Evolutionary conservation across 2,888 invertebrate genomes (phyloP).

Genomic region (Drosophila anomelani): DNA sequence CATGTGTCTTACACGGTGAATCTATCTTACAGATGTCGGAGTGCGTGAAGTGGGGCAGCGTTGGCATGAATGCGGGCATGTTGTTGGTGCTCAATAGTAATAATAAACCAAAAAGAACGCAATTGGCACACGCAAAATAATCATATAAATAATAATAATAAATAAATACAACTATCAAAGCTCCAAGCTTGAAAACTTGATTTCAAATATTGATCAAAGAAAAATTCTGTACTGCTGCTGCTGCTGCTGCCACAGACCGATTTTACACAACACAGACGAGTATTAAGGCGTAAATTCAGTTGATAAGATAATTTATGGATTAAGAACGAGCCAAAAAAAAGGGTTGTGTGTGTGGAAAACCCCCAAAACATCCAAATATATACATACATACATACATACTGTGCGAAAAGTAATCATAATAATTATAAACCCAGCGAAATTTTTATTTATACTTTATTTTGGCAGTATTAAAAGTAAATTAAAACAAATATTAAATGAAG

Average conservation of each 20-base stretch:
- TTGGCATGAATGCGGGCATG: constrained; percentile 89
- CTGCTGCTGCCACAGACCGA: constrained; percentile 8
- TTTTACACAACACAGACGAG: constrained; percentile 19
- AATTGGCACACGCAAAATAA: constrained; percentile 56
- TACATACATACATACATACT: constrained; percentile 16
- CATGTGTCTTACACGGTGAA: constrained; percentile 67
- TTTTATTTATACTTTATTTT: background rate
- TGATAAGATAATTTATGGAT: constrained; percentile 29
- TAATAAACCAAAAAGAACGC: constrained; percentile 66
- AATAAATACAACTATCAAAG: constrained; percentile 42
- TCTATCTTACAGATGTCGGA: constrained; percentile 88
- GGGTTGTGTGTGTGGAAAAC: constrained; percentile 21
- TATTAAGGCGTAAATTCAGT: constrained; percentile 34
- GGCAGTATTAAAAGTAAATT: constrained; percentile 31
- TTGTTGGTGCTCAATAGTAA: constrained; percentile 87
- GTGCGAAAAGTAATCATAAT: background rate
- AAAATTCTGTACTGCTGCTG: background rate
- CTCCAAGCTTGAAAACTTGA: background rate
- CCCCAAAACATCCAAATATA: constrained; percentile 14
- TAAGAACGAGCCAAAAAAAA: constrained; percentile 17
- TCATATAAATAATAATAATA: constrained; percentile 24
- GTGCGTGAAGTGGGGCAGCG: constrained; percentile 89
- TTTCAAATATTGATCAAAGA: background rate
- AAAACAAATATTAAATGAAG: constrained; percentile 4
- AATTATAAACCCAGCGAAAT: constrained; percentile 11